These are phyloP conservation scores for Vesta saturnalis DNA, from an alignment of 2,888 invertebrate genomes.

Conservation along the genomic window DNA sequence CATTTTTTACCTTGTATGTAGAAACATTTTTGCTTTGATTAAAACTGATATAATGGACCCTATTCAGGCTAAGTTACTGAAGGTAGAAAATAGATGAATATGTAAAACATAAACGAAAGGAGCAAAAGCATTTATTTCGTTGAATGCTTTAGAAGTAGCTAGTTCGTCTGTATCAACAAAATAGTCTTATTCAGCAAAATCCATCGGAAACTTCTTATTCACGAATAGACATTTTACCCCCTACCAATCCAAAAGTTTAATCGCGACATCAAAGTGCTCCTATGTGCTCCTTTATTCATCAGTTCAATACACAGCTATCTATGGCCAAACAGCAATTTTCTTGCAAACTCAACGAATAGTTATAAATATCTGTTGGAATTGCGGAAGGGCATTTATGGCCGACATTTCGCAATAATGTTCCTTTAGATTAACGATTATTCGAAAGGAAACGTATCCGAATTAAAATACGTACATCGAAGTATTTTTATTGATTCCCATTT, in stretches of 20 bases:
- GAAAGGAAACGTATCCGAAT: constrained; percentile 1
- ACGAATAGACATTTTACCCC: constrained; percentile 22
- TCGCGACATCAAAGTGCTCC: constrained; percentile 36
- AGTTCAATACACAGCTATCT: constrained; percentile 37
- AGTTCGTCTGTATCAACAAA: constrained; percentile 33
- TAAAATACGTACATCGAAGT: background rate
- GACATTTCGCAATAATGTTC: background rate
- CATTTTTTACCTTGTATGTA: background rate
- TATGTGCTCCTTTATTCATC: constrained; percentile 33
- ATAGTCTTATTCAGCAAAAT: constrained; percentile 34
- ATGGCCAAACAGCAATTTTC: constrained; percentile 38
- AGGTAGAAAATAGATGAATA: background rate
- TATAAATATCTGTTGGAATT: constrained; percentile 28
- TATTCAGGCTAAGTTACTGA: background rate
- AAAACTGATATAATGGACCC: constrained; percentile 8
- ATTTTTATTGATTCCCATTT: constrained; percentile 10
- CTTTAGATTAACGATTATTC: constrained; percentile 1
- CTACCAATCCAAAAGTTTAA: constrained; percentile 23
- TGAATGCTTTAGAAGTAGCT: constrained; percentile 25
- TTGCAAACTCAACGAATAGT: constrained; percentile 36
- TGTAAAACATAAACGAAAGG: background rate
- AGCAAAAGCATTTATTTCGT: constrained; percentile 32
- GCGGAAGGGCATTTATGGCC: constrained; percentile 1
- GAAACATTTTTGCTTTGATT: constrained; percentile 2
- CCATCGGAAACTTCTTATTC: constrained; percentile 37